These are phyloP conservation scores for Australoheros scitulus DNA, from an alignment of 2,113 vertebrate species.

Conservation along the genomic window DNA sequence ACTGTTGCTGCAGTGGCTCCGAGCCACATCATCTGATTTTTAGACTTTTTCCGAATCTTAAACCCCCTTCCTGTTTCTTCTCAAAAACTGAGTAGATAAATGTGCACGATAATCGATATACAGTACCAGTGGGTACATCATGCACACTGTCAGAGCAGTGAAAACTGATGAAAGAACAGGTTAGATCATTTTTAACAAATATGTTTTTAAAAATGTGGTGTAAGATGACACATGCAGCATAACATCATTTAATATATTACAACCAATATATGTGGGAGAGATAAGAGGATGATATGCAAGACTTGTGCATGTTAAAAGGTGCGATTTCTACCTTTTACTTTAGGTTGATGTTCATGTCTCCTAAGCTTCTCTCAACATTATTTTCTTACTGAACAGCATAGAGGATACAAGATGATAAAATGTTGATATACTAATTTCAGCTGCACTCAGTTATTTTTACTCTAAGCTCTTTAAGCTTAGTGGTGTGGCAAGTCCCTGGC, in stretches of 20 bases:
- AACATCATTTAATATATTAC: not conserved
- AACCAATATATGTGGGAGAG: not conserved
- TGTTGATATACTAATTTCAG: not conserved
- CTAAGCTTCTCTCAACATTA: not conserved
- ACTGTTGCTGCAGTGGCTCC: slow-evolving; percentile 64
- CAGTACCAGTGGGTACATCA: not conserved
- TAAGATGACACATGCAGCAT: too few species aligned
- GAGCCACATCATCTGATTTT: not conserved
- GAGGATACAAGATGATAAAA: not conserved
- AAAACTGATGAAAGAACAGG: not conserved
- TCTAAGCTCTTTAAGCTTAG: not conserved
- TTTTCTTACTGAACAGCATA: too few species aligned
- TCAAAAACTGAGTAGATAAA: not conserved
- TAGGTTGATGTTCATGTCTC: not conserved
- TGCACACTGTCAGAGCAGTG: not conserved
- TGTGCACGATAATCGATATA: slow-evolving; percentile 2
- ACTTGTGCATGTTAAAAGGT: not conserved
- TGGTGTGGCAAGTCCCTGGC: not conserved
- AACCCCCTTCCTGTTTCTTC: not conserved
- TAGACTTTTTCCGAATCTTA: not conserved
- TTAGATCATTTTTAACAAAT: not conserved
- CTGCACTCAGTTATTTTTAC: not conserved
- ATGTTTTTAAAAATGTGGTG: not conserved
- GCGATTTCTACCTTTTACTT: not conserved
- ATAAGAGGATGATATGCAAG: not conserved